Evolutionary conservation across 1,140 invertebrate genomes (phyloP).

Genomic region (Drosophila hydei): DNA sequence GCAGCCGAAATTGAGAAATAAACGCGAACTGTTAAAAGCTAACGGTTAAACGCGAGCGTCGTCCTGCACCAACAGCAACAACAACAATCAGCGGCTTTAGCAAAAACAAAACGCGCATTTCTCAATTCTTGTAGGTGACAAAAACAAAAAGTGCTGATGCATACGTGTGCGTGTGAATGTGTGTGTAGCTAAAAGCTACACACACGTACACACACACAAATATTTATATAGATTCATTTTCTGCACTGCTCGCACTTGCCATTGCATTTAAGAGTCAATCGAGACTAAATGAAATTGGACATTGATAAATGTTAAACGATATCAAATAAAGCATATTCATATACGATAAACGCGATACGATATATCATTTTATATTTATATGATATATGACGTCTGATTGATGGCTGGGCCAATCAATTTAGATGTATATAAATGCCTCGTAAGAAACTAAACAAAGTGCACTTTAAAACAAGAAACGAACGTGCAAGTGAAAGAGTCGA

Average conservation of each 20-base stretch:
- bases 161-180: not conserved
- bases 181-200: not conserved
- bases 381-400: conserved; percentile 7
- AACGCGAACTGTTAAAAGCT: conserved; percentile 10
- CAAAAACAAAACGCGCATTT: conserved; percentile 1
- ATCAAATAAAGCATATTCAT: not conserved
- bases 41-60: conserved; percentile 10
- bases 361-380: conserved; percentile 2
- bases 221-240: not conserved
- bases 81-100: not conserved
- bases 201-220: not conserved
- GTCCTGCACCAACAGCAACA: conserved; percentile 7
- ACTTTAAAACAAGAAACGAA: not conserved
- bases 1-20: conserved; percentile 19
- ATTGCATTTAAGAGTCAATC: not conserved
- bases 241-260: not conserved
- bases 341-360: not conserved
- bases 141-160: conserved; percentile 3
- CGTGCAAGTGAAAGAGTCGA: not conserved
- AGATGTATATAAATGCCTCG: not conserved
- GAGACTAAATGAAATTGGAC: not conserved
- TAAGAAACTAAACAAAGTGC: conserved; percentile 4
- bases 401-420: conserved; percentile 12
- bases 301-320: conserved; percentile 12
- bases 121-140: conserved; percentile 9